Conservation (phyloP, 2,888 invertebrate species). For the Antheraea assamensis region DNA sequence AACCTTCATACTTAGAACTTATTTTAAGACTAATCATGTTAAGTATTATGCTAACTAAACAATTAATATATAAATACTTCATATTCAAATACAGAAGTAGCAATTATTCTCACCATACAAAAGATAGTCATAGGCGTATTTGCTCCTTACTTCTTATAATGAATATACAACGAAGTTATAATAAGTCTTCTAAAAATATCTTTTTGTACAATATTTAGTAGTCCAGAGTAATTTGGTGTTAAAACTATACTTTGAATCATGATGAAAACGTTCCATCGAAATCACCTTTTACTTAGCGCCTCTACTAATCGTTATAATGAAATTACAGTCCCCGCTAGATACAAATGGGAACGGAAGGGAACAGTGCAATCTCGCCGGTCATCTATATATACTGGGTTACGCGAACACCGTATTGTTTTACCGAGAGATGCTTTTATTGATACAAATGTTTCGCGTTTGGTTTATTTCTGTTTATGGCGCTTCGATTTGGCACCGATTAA, state of each 20-base stretch:
- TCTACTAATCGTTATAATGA: conserved; percentile 14
- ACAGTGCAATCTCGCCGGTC: conserved; percentile 49
- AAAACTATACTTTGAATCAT: background rate
- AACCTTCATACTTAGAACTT: no score
- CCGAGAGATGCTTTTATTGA: conserved; percentile 36
- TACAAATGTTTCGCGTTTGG: conserved; percentile 25
- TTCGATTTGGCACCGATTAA: conserved; percentile 25
- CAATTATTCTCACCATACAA: no score
- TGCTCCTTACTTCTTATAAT: no score
- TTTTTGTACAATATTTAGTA: background rate
- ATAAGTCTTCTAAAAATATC: no score
- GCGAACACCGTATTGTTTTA: conserved; percentile 46
- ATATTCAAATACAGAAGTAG: no score
- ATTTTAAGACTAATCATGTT: no score
- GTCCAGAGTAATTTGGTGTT: background rate
- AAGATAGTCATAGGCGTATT: background rate
- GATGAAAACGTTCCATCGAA: background rate
- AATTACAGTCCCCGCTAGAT: conserved; percentile 21
- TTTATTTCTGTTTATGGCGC: conserved; percentile 24
- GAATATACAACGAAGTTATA: no score
- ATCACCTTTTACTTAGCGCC: conserved; percentile 9
- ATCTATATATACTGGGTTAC: conserved; percentile 51
- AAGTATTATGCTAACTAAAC: no score
- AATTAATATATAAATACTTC: no score
- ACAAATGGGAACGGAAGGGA: conserved; percentile 49